Base-by-base conservation (phyloP, 2,888 invertebrate genomes). In the Pantelozetes paolii region DNA sequence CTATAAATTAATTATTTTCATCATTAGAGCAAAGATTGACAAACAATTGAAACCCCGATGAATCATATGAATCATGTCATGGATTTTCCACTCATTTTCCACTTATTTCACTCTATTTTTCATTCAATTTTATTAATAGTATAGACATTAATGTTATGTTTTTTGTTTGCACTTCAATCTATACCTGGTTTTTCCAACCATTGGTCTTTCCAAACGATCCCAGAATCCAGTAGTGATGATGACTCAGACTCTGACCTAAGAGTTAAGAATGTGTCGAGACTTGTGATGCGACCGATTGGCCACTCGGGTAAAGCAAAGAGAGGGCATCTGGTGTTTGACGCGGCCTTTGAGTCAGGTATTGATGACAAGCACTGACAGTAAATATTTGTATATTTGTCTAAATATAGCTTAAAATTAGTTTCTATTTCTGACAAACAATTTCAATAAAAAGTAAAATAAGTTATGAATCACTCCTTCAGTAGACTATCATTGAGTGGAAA, bases 321-420 rank as follows among this genome's bases (percentile, higher is more conserved):
- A 77, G 97, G 97, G 2, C 96, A 97, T 82, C 85, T 97, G 30
- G 95, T 96, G 81, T 97, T 97, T 83, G 96, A 97, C 84, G 96
- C 97, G 1, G 92, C 94, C 20, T 97, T 93, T 83, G 97, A 97
- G 84, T 92, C 94, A 76, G 96, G 97, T 79, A 62, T 62, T 2
- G n/a, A n/a, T n/a, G n/a, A n/a, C n/a, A n/a, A n/a, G n/a, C n/a
- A n/a, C n/a, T n/a, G n/a, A n/a, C n/a, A n/a, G n/a, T n/a, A n/a
- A n/a, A n/a, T n/a, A n/a, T n/a, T n/a, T n/a, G n/a, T n/a, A n/a
- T n/a, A n/a, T n/a, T n/a, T n/a, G n/a, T n/a, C n/a, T n/a, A n/a
- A n/a, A n/a, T n/a, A n/a, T n/a, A n/a, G n/a, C n/a, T n/a, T n/a
- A n/a, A n/a, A n/a, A n/a, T n/a, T n/a, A n/a, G n/a, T n/a, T n/a